Base-by-base conservation (phyloP, 2,888 invertebrate species). In the Campoplex capitator region DNA sequence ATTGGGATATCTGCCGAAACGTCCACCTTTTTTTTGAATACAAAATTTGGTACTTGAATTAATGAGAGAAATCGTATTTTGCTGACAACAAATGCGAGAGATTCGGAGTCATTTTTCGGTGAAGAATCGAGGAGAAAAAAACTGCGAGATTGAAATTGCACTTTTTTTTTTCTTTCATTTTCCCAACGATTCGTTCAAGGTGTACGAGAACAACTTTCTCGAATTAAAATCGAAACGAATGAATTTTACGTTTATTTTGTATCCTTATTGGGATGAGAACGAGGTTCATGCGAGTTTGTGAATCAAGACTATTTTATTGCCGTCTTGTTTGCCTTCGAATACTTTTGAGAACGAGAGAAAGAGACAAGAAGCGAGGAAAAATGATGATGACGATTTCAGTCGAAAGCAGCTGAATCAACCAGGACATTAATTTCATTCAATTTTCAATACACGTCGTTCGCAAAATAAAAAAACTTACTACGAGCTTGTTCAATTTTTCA, bases 161-260 rank as follows among this genome's bases (percentile, higher is more conserved):
- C 9, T 13, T 76, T 32, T 62, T 62, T 32, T 18, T 48, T 48
- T 32, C 7, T 13, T 74, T 42, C 23, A 3, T 42, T 56, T 38
- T 3, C 38, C 38, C 38, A 35, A 13, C 42, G 74, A 54, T 62
- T 13, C 38, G 11, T 23, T 38, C 74, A 56, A 62, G 76, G 62
- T 45, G 45, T 48, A 76, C 76, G 23, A 51, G 77, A 65, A 28
- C 68, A 54, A 78, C 23, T 54, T 23, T 68, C 54, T 54, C 51
- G 9, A 32, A 16, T 11, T 68, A 42, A 54, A 16, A 42, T 54
- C 54, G 23, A n/a, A 6, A 23, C 32, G 54, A 56, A n/a, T 16
- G 2, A 13, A 77, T 68, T 51, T 68, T 28, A 18, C 9, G 56
- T 6, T 23, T 28, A 28, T 54, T 78, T 70, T 18, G 18, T 68